Base-by-base conservation (phyloP, 2,888 invertebrate species). In the Eurois occulta region DNA sequence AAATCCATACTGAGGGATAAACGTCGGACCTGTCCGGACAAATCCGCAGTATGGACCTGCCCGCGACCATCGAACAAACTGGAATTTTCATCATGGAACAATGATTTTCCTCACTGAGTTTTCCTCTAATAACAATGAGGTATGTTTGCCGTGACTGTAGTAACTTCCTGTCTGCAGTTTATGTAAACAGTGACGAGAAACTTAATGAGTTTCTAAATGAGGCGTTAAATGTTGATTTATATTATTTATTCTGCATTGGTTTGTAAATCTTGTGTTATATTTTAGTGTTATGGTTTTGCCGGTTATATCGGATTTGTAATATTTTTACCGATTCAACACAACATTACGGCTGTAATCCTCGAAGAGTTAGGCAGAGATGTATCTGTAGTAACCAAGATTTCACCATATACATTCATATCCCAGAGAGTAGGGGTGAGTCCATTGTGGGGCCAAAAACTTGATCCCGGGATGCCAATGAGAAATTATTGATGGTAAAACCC, bases 161-260 rank as follows among this genome's bases (percentile, higher is more conserved):
- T 72, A 2, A 52, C 65, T 82, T 85, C 82, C 85, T 82, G 75
- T 52, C 32, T 58, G 4, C n/a, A 28, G 43, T 35, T 32, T 32
- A 28, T 60, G 35, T 72, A 62, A 73, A 80, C 58, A 73, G 62
- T 69, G 62, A 21, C 62, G 21, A 52, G 71, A 38, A 65, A 72
- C 58, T 16, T 60, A 80, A 66, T 70, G 69, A 70, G 80, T 83
- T 60, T 60, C 18, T 43, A 69, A 83, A 80, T 83, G 58, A 70
- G 43, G 28, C 43, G 58, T 66, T 48, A 70, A 75, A 52, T 32
- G 58, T 65, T 70, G 35, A 64, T 46, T 69, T 58, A n/a, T 38
- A 32, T 74, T 28, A 65, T 83, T 48, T 69, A 41, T 28, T 35
- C 5, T 35, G 58, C 48, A 28, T 64, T 65, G 21, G 18, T 66